Evolutionary conservation across 2,113 vertebrate genomes (phyloP).

Genomic region (Pomatorhinus ruficollis): DNA sequence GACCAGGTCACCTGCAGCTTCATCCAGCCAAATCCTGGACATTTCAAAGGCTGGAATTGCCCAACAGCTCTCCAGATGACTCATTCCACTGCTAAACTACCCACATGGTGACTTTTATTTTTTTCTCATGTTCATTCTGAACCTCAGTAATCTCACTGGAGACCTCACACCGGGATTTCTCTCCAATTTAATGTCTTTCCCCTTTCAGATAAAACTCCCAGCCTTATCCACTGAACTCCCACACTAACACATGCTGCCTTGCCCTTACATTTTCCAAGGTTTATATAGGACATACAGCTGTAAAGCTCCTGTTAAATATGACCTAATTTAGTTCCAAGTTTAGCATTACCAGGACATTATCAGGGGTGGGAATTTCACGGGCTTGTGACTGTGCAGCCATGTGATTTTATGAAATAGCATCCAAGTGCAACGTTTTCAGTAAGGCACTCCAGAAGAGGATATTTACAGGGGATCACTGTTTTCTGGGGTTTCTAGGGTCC

Average conservation of each 20-base stretch:
- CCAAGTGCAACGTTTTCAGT: neutral
- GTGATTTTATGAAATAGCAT: neutral
- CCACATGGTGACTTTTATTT: neutral
- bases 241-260: neutral
- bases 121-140: neutral
- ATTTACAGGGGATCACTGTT: neutral
- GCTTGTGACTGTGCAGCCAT: neutral
- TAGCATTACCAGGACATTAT: slow-evolving; percentile 19
- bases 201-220: neutral
- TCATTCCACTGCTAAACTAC: neutral
- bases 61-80: neutral
- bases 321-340: slow-evolving; percentile 46
- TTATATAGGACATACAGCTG: slow-evolving; percentile 6
- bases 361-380: neutral
- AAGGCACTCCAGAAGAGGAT: neutral
- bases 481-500: neutral
- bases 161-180: neutral
- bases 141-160: neutral
- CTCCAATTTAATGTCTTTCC: neutral
- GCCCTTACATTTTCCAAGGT: neutral
- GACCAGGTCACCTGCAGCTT: neutral
- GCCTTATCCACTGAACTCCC: neutral
- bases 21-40: neutral
- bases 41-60: neutral
- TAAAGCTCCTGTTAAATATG: slow-evolving; percentile 1